Evolutionary conservation across 2,888 invertebrate species (phyloP).

Genomic region (Drosophila mayaguana): DNA sequence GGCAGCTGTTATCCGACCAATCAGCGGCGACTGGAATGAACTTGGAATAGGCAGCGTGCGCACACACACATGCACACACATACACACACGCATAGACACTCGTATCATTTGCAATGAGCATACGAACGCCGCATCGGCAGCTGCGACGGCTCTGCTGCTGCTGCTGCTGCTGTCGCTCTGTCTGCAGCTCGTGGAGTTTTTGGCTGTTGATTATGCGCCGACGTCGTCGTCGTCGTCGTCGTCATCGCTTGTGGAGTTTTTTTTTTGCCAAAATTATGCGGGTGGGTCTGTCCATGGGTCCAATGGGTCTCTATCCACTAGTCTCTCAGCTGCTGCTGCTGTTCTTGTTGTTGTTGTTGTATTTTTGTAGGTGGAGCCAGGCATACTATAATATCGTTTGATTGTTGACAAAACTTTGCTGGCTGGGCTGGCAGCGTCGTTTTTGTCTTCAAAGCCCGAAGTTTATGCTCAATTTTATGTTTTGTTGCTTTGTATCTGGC

Average conservation of each 20-base stretch:
- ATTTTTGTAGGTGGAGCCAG: slow-evolving; percentile 82
- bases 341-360: slow-evolving; percentile 50
- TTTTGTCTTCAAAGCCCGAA: slow-evolving; percentile 55
- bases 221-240: slow-evolving; percentile 50
- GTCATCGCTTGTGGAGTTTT: slow-evolving; percentile 68
- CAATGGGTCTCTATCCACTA: slow-evolving; percentile 22
- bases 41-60: slow-evolving; percentile 41
- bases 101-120: slow-evolving; percentile 46
- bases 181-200: slow-evolving; percentile 54
- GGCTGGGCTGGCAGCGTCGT: slow-evolving; percentile 48
- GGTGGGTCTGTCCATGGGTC: slow-evolving; percentile 58
- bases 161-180: slow-evolving; percentile 18
- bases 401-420: slow-evolving; percentile 76
- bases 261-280: slow-evolving; percentile 78
- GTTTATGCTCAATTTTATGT: slow-evolving; percentile 40
- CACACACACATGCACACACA: slow-evolving; percentile 8
- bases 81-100: slow-evolving; percentile 18
- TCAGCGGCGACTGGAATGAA: slow-evolving; percentile 58
- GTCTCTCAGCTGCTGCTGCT: slow-evolving; percentile 32
- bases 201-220: slow-evolving; percentile 59
- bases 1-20: slow-evolving; percentile 73
- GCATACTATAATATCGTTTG: slow-evolving; percentile 59
- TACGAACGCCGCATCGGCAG: slow-evolving; percentile 9
- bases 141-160: slow-evolving; percentile 22
- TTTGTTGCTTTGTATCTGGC: slow-evolving; percentile 67